These are phyloP conservation scores for Anthophora plumipes DNA, from an alignment of 2,888 invertebrate genomes.

Conservation along the genomic window DNA sequence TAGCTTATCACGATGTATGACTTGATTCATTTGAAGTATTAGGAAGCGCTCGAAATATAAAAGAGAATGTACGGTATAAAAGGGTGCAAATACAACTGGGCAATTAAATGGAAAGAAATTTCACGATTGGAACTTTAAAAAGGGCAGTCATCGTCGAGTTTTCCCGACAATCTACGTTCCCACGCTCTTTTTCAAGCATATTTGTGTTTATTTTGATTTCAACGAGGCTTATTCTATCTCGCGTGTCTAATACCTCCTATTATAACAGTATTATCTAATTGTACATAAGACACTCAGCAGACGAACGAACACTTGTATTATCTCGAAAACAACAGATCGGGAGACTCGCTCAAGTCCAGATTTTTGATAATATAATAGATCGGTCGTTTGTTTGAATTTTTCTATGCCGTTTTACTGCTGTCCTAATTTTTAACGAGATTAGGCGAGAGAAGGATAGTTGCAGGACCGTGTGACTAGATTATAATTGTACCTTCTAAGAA, in stretches of 20 bases:
- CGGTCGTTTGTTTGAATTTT: conserved; percentile 10
- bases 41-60: background rate
- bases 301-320: conserved; percentile 40
- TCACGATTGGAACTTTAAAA: conserved; percentile 18
- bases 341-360: background rate
- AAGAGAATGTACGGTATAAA: background rate
- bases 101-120: background rate
- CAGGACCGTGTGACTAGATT: conserved; percentile 24
- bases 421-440: conserved; percentile 47
- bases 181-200: conserved; percentile 32
- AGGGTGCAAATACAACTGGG: too few species aligned
- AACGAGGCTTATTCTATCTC: conserved; percentile 6
- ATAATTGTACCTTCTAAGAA: conserved; percentile 7
- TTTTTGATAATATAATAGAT: conserved; percentile 7
- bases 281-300: conserved; percentile 56
- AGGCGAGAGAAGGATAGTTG: conserved; percentile 41
- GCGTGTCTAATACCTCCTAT: conserved; percentile 30
- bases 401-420: conserved; percentile 47
- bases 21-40: background rate
- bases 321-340: background rate
- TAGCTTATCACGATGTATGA: too few species aligned
- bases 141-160: conserved; percentile 44
- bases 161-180: conserved; percentile 3
- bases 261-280: conserved; percentile 49
- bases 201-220: conserved; percentile 39